These are phyloP conservation scores for Pseudochirops cupreus DNA, from an alignment of 2,797 vertebrate species.

Conservation along the genomic window DNA sequence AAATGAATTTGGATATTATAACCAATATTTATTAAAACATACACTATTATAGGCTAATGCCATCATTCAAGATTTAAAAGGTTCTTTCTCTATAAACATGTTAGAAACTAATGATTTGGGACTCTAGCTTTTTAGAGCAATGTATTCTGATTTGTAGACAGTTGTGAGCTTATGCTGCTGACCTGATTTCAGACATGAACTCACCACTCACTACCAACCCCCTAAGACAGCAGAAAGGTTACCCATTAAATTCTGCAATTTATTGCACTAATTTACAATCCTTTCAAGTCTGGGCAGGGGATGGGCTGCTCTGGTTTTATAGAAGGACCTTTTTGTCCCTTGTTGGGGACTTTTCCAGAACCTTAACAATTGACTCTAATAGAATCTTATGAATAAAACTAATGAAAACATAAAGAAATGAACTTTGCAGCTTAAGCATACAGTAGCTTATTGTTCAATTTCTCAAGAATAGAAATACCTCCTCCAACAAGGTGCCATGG, in stretches of 20 bases:
- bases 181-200: slow-evolving; percentile 67
- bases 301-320: slow-evolving; percentile 80
- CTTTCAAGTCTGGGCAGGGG: slow-evolving; percentile 74
- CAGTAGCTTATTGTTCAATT: slow-evolving; percentile 81
- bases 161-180: slow-evolving; percentile 49
- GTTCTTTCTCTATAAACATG: not conserved
- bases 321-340: slow-evolving; percentile 83
- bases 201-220: slow-evolving; percentile 39
- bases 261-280: slow-evolving; percentile 73
- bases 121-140: slow-evolving; percentile 57
- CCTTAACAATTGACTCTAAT: slow-evolving; percentile 82
- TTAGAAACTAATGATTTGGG: not conserved
- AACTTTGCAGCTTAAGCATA: slow-evolving; percentile 75
- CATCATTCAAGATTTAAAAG: not conserved
- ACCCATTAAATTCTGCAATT: slow-evolving; percentile 67
- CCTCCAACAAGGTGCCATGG: slow-evolving; percentile 78
- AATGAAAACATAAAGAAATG: slow-evolving; percentile 83
- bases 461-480: slow-evolving; percentile 80
- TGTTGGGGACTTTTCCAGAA: slow-evolving; percentile 79
- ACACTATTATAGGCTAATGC: not conserved
- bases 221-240: slow-evolving; percentile 55
- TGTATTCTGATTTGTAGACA: slow-evolving; percentile 47
- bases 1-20: slow-evolving; percentile 9
- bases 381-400: slow-evolving; percentile 82
- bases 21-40: slow-evolving; percentile 41